These are phyloP conservation scores for Melanchra persicariae DNA, from an alignment of 2,888 invertebrate species.

Conservation along the genomic window DNA sequence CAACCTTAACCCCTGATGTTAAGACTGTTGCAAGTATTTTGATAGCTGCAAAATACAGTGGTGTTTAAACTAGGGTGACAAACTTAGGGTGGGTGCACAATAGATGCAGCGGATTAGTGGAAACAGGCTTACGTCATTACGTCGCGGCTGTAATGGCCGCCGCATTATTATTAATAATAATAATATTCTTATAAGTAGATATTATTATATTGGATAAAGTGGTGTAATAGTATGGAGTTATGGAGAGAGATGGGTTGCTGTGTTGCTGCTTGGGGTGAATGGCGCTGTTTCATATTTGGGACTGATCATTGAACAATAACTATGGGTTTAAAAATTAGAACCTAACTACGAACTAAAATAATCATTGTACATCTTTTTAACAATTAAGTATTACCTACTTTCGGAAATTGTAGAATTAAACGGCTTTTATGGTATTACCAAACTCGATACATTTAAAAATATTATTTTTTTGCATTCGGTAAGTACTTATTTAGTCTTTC, in stretches of 20 bases:
- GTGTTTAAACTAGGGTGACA: constrained; percentile 68
- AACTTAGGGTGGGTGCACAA: constrained; percentile 84
- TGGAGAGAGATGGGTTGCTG: constrained; percentile 45
- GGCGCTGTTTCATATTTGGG: constrained; percentile 16
- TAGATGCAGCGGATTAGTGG: constrained; percentile 81
- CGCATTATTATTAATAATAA: constrained; percentile 72
- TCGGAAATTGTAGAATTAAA: no score
- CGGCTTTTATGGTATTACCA: no score
- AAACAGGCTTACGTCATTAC: constrained; percentile 86
- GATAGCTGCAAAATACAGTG: constrained; percentile 41
- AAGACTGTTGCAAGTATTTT: constrained; percentile 40
- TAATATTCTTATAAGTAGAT: constrained; percentile 69
- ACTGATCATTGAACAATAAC: no score
- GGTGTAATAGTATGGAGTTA: constrained; percentile 36
- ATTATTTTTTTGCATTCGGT: no score
- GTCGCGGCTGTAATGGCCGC: constrained; percentile 82
- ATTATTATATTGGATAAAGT: constrained; percentile 60
- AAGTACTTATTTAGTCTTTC: no score
- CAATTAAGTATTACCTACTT: no score
- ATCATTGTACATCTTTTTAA: no score
- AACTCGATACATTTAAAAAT: no score
- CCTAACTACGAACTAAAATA: no score
- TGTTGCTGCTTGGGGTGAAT: constrained; percentile 25
- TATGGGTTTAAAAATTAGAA: no score
- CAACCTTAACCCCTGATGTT: constrained; percentile 63